A percentile compares a stretch with the other conserved stretches of the same genome.
Evolutionary conservation across 2,113 vertebrate genomes (phyloP).

Genomic region (Zosterops lateralis): DNA sequence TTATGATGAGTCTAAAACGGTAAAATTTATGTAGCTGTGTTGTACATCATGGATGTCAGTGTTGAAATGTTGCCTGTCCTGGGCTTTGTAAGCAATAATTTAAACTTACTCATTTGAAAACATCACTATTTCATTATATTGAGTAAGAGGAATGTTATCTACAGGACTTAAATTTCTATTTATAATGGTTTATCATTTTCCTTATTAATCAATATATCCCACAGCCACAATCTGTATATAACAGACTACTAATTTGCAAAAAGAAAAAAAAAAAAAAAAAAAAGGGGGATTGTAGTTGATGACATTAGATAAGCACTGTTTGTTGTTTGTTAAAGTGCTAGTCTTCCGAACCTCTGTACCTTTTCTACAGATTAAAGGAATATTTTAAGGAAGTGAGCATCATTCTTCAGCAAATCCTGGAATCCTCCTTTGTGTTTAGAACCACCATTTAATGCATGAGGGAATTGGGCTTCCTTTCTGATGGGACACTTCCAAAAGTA

Average conservation of each 20-base stretch:
- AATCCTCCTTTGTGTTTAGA: background rate
- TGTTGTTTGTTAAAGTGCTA: background rate
- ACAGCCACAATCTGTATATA: background rate
- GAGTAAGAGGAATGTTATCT: background rate
- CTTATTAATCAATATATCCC: background rate
- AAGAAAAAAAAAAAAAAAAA: background rate
- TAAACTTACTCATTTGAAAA: background rate
- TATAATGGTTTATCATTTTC: background rate
- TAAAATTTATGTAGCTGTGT: background rate
- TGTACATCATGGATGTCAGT: background rate
- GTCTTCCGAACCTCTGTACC: background rate
- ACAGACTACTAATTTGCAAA: background rate
- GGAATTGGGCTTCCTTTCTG: background rate
- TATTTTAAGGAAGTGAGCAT: background rate
- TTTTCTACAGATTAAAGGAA: background rate
- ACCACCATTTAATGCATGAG: accelerated
- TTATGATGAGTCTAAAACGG: background rate
- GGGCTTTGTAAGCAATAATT: slow-evolving; percentile 5
- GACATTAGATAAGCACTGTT: background rate
- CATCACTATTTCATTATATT: background rate
- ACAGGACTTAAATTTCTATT: background rate
- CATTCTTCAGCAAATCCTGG: background rate
- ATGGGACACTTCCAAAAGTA: background rate
- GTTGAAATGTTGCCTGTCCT: background rate
- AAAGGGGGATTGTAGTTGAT: accelerated